Evolutionary conservation across 2,797 vertebrate genomes (phyloP).

Genomic region (Psittacula derbiana): DNA sequence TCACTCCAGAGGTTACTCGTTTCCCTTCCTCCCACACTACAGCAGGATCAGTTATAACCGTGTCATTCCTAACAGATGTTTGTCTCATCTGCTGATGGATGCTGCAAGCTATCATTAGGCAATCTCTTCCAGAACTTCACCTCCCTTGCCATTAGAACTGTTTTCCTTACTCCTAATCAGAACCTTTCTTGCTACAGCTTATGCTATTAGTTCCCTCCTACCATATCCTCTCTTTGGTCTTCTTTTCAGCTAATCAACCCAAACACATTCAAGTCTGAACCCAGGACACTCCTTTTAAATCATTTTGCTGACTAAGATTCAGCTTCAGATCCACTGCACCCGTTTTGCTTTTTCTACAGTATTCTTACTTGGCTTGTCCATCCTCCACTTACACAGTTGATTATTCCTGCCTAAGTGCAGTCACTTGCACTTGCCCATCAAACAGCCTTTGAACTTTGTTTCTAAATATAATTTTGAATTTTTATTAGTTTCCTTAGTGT

Average conservation of each 20-base stretch:
- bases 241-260: not conserved
- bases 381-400: not conserved
- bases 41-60: not conserved
- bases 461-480: not conserved
- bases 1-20: conserved; percentile 8
- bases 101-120: not conserved
- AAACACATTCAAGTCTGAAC: not conserved
- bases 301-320: not conserved
- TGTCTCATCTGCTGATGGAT: conserved; percentile 7
- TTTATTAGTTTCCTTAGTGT: not conserved
- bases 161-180: not conserved
- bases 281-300: not conserved
- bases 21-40: not conserved
- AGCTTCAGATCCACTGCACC: not conserved
- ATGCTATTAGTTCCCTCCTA: not conserved
- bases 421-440: not conserved
- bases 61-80: conserved; percentile 49
- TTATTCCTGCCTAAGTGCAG: not conserved
- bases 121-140: not conserved
- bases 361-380: not conserved
- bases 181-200: not conserved
- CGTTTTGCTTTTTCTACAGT: not conserved
- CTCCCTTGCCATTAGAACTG: not conserved
- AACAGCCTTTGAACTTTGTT: not conserved
- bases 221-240: not conserved